A percentile compares a stretch with the other conserved stretches of the same genome.
Conservation (phyloP, 2,797 vertebrate genomes). For the Spheniscus humboldti region DNA sequence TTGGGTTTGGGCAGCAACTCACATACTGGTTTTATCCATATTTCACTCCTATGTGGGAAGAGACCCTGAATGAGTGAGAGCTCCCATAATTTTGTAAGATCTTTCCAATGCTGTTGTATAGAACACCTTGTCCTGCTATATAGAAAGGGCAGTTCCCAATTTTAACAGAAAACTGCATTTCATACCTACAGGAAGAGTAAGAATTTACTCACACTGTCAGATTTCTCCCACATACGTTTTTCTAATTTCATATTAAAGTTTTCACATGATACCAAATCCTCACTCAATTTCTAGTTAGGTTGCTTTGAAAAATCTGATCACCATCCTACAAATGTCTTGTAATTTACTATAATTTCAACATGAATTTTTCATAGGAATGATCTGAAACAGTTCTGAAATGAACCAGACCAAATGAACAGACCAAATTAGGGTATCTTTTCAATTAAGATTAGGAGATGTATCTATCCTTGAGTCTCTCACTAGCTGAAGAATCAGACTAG, state of each 20-base stretch:
- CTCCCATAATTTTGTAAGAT: background rate
- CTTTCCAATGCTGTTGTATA: background rate
- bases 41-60: background rate
- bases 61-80: background rate
- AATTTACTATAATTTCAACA: background rate
- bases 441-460: background rate
- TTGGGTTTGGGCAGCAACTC: background rate
- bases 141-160: background rate
- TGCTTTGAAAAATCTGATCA: background rate
- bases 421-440: background rate
- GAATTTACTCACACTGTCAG: background rate
- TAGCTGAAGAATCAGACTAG: background rate
- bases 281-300: background rate
- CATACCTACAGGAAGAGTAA: background rate
- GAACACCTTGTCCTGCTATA: background rate
- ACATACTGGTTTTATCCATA: background rate
- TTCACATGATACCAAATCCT: background rate
- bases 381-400: background rate
- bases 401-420: background rate
- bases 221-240: background rate
- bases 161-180: background rate
- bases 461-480: background rate
- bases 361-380: background rate
- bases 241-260: background rate
- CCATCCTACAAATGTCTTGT: background rate